Conservation (phyloP, 1,140 invertebrate species). For the Drosophila tsacasi region DNA sequence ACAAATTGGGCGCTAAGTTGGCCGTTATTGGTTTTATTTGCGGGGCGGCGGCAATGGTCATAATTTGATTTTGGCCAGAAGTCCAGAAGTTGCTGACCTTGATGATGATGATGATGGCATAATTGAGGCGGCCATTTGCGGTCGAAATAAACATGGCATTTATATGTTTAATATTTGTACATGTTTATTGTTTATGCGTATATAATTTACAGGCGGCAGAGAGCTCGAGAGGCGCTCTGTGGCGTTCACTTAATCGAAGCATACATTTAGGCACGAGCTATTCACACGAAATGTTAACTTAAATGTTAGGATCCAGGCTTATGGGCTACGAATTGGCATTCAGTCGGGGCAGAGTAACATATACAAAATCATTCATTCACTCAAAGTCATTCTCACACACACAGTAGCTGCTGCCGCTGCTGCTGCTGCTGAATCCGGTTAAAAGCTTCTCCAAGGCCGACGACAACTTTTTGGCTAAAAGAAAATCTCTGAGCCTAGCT, state of each 20-base stretch:
- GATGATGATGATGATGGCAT: conserved; percentile 65
- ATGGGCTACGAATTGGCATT: conserved; percentile 59
- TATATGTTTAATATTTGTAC: conserved; percentile 74
- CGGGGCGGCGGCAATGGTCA: conserved; percentile 18
- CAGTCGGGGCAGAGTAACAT: conserved; percentile 55
- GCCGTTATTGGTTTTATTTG: conserved; percentile 72
- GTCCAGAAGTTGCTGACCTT: conserved; percentile 64
- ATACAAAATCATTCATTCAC: conserved; percentile 38
- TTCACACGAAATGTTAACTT: conserved; percentile 64
- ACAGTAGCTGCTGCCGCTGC: conserved; percentile 8
- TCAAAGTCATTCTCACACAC: conserved; percentile 27
- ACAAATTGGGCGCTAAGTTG: conserved; percentile 83
- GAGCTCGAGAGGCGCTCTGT: conserved; percentile 22
- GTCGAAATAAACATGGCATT: conserved; percentile 45
- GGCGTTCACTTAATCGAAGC: conserved; percentile 34
- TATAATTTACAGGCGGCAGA: conserved; percentile 71
- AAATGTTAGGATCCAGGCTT: conserved; percentile 41
- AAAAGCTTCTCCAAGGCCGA: conserved; percentile 24
- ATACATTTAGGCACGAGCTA: conserved; percentile 73
- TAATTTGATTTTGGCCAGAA: conserved; percentile 63
- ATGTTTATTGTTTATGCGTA: conserved; percentile 59
- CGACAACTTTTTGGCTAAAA: conserved; percentile 19
- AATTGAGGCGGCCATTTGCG: conserved; percentile 57
- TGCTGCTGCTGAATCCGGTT: conserved; percentile 24
- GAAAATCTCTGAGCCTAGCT: conserved; percentile 24